phyloP scores from a whole-genome alignment of 92 coral and sea anemone species.

The Heteractis magnifica region DNA sequence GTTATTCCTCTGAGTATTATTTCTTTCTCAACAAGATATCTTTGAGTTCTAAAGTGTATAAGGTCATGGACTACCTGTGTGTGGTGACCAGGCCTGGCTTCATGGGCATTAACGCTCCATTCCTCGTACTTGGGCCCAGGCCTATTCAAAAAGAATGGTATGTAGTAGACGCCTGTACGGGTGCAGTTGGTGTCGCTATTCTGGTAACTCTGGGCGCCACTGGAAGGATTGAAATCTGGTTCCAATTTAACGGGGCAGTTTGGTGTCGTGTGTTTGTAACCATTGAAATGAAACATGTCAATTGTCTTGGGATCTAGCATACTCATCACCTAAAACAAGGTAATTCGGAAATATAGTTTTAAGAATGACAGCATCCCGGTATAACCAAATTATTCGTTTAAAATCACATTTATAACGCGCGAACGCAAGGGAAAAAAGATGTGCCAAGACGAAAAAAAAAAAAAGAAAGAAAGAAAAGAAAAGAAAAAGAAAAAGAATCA shows the following conservation, averaged over 20 bases:
- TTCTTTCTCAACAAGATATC: too few relatives aligned
- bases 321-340: conserved; percentile 67
- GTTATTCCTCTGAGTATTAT: too few relatives aligned
- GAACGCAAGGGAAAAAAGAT: neutral
- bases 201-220: conserved; percentile 66
- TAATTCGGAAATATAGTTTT: neutral
- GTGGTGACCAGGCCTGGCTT: conserved; percentile 89
- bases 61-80: conserved; percentile 57
- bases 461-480: too few relatives aligned
- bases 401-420: neutral
- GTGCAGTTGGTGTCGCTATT: conserved; percentile 44
- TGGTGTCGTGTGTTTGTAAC: conserved; percentile 74
- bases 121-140: conserved; percentile 71
- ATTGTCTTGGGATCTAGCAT: conserved; percentile 66
- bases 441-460: neutral
- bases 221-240: conserved; percentile 65
- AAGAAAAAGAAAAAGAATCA: neutral
- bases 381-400: too few relatives aligned
- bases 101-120: conserved; percentile 79
- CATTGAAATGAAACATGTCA: conserved; percentile 70
- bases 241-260: conserved; percentile 80
- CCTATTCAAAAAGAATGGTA: conserved; percentile 74
- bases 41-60: neutral
- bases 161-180: conserved; percentile 50
- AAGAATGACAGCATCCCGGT: too few relatives aligned